Evolutionary conservation across 2,797 vertebrate genomes (phyloP).

Genomic region (Champsocephalus gunnari): DNA sequence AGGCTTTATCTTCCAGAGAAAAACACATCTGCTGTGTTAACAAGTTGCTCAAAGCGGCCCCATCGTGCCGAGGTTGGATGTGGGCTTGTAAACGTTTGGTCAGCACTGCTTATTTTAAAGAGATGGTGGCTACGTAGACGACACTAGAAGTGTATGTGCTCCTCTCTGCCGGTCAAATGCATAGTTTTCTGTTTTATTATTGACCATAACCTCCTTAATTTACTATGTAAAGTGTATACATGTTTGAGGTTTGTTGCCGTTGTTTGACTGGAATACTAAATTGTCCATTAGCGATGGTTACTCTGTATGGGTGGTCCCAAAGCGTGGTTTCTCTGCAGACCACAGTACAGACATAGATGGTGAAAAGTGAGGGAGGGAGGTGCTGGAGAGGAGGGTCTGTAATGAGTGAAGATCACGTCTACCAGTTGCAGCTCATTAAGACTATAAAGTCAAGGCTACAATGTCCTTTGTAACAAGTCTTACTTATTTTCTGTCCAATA

Average conservation of each 20-base stretch:
- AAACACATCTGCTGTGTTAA: slow-evolving; percentile 50
- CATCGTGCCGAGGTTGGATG: slow-evolving; percentile 40
- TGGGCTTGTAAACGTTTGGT: slow-evolving; percentile 52
- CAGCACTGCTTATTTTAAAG: slow-evolving; percentile 35
- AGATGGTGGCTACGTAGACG: slow-evolving; percentile 11
- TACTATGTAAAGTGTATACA: slow-evolving; percentile 29
- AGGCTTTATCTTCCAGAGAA: slow-evolving; percentile 18
- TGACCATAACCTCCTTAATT: neutral
- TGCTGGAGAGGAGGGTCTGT: neutral
- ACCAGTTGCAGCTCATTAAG: slow-evolving; percentile 49
- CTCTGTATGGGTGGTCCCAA: slow-evolving; percentile 42
- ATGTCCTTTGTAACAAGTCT: slow-evolving; percentile 38
- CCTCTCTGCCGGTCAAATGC: neutral
- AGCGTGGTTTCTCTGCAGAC: slow-evolving; percentile 21
- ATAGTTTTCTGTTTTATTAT: slow-evolving; percentile 13
- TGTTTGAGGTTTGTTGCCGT: slow-evolving; percentile 6
- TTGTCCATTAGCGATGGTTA: slow-evolving; percentile 9
- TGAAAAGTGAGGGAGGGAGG: neutral
- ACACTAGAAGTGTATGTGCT: slow-evolving; percentile 4
- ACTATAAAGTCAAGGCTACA: slow-evolving; percentile 27
- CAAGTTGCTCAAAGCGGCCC: slow-evolving; percentile 57
- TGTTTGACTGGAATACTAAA: slow-evolving; percentile 41
- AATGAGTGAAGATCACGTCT: slow-evolving; percentile 21
- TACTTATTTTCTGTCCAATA: slow-evolving; percentile 27
- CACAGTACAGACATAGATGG: neutral